Evolutionary conservation across 2,797 vertebrate genomes (phyloP).

Genomic region (Epinephelus coioides): DNA sequence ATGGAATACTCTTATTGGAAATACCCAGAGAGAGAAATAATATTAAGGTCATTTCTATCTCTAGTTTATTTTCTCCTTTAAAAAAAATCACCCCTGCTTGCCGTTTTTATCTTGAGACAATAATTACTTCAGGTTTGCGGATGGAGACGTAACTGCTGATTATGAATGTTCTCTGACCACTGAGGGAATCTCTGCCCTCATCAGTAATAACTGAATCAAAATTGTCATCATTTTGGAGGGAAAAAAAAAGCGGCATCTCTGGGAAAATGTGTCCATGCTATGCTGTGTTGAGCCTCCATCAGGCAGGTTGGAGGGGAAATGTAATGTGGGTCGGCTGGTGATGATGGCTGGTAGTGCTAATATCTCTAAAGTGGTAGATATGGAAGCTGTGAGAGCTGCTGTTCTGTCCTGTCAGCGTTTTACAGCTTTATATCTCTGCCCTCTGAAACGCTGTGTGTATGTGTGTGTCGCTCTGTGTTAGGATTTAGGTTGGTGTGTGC

Average conservation of each 20-base stretch:
- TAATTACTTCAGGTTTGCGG: slow-evolving; percentile 80
- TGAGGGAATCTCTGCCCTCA: slow-evolving; percentile 74
- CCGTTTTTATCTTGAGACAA: slow-evolving; percentile 82
- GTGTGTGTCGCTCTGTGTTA: slow-evolving; percentile 3
- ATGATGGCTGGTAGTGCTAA: slow-evolving; percentile 50
- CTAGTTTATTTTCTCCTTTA: slow-evolving; percentile 79
- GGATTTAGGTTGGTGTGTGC: slow-evolving; percentile 26
- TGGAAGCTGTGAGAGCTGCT: slow-evolving; percentile 62
- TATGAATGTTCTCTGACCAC: slow-evolving; percentile 69
- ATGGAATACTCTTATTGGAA: slow-evolving; percentile 86
- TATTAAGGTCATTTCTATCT: slow-evolving; percentile 87
- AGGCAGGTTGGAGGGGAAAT: slow-evolving; percentile 56
- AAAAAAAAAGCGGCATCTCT: slow-evolving; percentile 14
- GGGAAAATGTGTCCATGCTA: slow-evolving; percentile 4
- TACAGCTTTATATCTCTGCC: slow-evolving; percentile 65
- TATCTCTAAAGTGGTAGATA: slow-evolving; percentile 66
- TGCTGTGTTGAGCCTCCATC: slow-evolving; percentile 24
- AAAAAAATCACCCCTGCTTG: slow-evolving; percentile 71
- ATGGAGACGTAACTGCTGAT: slow-evolving; percentile 74
- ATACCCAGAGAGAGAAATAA: slow-evolving; percentile 81
- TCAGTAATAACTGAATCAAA: slow-evolving; percentile 74
- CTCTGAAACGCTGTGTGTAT: slow-evolving; percentile 15
- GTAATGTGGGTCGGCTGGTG: slow-evolving; percentile 61
- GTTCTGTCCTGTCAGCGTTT: slow-evolving; percentile 76
- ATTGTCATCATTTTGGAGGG: slow-evolving; percentile 50